Evolutionary conservation across 2,888 invertebrate species (phyloP).

Genomic region (Glyphotaelius pellucidus): DNA sequence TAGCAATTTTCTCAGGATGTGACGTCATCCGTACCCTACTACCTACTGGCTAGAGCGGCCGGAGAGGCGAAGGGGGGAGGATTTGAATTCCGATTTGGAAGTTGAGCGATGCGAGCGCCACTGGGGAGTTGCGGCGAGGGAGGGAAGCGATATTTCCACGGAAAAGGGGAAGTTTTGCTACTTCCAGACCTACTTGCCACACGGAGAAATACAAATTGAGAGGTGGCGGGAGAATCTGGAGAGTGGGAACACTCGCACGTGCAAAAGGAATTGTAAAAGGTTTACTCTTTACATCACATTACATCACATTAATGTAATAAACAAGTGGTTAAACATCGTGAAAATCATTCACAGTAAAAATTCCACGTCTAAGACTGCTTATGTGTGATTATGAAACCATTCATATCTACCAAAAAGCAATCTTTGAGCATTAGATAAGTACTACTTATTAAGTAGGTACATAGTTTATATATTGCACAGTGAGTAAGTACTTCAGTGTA

Average conservation of each 20-base stretch:
- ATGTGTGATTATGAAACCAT: no score
- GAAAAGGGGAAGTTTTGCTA: slow-evolving; percentile 54
- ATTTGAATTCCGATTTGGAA: slow-evolving; percentile 67
- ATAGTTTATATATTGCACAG: no score
- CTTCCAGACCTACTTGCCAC: slow-evolving; percentile 51
- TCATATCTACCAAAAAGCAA: no score
- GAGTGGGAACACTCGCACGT: slow-evolving; percentile 49
- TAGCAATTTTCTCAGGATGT: slow-evolving; percentile 65
- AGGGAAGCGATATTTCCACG: slow-evolving; percentile 61
- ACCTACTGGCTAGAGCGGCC: not conserved
- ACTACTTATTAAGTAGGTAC: no score
- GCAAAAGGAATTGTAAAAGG: slow-evolving; percentile 45
- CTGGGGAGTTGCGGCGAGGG: slow-evolving; percentile 65
- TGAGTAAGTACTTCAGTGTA: no score
- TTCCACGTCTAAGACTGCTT: no score
- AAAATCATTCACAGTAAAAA: not conserved
- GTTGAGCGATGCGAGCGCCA: slow-evolving; percentile 66
- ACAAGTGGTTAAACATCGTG: not conserved
- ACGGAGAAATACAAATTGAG: slow-evolving; percentile 63
- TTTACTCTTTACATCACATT: slow-evolving; percentile 19
- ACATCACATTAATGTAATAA: not conserved
- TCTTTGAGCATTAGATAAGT: no score
- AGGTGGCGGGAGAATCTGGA: slow-evolving; percentile 28
- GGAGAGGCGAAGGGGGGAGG: slow-evolving; percentile 56
- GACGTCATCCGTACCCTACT: slow-evolving; percentile 60